Evolutionary conservation across 2,113 vertebrate species (phyloP), one percentile per base, ranked within the genome.

Genomic region (Ophthalmolycus amberensis): DNA sequence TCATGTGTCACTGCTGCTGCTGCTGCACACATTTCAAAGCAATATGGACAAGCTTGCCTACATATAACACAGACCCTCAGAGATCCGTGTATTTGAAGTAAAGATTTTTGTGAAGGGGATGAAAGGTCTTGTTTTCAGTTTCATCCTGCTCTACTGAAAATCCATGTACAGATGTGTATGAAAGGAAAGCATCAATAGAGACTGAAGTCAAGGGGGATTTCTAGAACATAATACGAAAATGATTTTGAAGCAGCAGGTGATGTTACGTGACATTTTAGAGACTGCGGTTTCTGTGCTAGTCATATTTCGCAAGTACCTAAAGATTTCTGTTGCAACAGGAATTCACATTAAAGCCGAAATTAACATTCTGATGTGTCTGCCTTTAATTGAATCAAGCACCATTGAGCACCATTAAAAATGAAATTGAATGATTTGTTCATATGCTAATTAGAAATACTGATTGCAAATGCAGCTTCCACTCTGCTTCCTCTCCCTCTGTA

Each of bases 391-490:
- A 68, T 77, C 63, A 78, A 80, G 68, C 46, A 32, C 56, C 27
- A 37, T 22, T 81, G 58, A 92, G 85, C 58, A 14, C 15, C 6
- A 77, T 76, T 80, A 54, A 60, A 50, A 80, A 63, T 37, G 0
- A 1, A 77, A 82, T 68, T 68, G 18, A 71, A 77, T 74, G 22
- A 84, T 86, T 76, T 83, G 29, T 82, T 85, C 77, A 29, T 46
- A 88, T 82, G 83, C 42, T 79, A 89, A 90, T 89, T 59, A 50
- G 54, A 72, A 65, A 56, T 11, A 70, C 59, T 82, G 66, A 79
- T 68, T 64, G 1, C 40, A 71, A 77, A 71, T 14, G 56, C 37
- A 59, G 62, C 32, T 56, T 68, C 15, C 42, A 6, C 62, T 42
- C 79, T 50, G 69, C 54, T 71, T 69, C 38, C 22, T 9, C 0